phyloP scores from a whole-genome alignment of 2,888 invertebrate genomes.

The Pilophorus perplexus region DNA sequence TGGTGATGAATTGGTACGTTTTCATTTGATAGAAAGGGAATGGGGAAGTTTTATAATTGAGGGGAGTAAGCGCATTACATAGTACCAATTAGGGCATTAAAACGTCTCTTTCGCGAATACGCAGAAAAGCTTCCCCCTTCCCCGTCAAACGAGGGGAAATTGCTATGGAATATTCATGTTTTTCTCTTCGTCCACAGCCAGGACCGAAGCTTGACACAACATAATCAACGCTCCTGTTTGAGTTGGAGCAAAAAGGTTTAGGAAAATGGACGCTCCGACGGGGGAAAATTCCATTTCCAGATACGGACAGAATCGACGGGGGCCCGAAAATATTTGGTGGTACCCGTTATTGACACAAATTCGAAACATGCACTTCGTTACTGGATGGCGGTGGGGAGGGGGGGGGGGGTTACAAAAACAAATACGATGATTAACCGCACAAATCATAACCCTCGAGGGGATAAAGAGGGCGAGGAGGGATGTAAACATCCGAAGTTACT shows the following conservation, averaged over 20 bases:
- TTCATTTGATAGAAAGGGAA: too few relatives aligned
- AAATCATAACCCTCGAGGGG: constrained; percentile 14
- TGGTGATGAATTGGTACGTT: too few relatives aligned
- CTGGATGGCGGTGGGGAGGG: too few relatives aligned
- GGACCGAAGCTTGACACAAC: background rate
- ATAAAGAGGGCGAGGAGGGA: background rate
- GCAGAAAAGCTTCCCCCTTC: too few relatives aligned
- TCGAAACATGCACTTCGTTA: constrained; percentile 20
- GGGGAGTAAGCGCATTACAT: constrained; percentile 16
- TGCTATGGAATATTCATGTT: constrained; percentile 23
- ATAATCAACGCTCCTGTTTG: constrained; percentile 13
- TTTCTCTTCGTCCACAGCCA: background rate
- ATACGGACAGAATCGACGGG: too few relatives aligned
- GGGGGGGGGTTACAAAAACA: background rate
- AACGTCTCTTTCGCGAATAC: background rate
- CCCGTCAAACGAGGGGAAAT: background rate
- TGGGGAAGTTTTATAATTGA: too few relatives aligned
- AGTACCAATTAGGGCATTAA: constrained; percentile 15
- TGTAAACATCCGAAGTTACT: constrained; percentile 7
- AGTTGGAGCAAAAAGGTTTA: constrained; percentile 19
- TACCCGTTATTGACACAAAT: constrained; percentile 10
- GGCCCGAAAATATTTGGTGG: too few relatives aligned
- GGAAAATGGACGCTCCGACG: too few relatives aligned
- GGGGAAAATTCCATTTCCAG: too few relatives aligned
- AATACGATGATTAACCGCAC: constrained; percentile 17